A percentile compares a stretch with the other conserved stretches of the same genome.
Evolutionary conservation across 2,888 invertebrate genomes (phyloP).

Genomic region (Hypsopygia costalis): DNA sequence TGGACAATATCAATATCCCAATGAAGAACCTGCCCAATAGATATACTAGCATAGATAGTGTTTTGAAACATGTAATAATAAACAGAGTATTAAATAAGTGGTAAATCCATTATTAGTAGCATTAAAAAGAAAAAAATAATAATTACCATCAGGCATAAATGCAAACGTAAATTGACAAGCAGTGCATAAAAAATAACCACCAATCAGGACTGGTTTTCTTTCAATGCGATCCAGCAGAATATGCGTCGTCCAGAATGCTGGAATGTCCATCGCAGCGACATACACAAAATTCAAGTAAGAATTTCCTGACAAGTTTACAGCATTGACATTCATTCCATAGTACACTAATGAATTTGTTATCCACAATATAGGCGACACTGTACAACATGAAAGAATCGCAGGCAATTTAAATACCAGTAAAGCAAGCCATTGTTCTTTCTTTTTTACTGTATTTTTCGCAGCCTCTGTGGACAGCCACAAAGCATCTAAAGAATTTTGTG

Average conservation of each 20-base stretch:
- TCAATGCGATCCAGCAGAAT: constrained; percentile 83
- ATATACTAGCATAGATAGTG: constrained; percentile 53
- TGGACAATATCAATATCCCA: constrained; percentile 82
- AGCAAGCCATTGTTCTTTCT: too few relatives aligned
- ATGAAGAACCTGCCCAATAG: constrained; percentile 84
- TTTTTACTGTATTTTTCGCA: constrained; percentile 43
- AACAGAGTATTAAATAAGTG: too few relatives aligned
- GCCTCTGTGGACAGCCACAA: constrained; percentile 55
- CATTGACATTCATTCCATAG: constrained; percentile 85
- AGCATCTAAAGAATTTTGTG: constrained; percentile 71
- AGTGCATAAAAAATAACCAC: constrained; percentile 82
- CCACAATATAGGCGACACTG: constrained; percentile 82
- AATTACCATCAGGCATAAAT: constrained; percentile 64
- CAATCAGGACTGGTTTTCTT: constrained; percentile 81
- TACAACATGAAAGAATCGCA: constrained; percentile 46
- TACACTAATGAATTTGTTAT: constrained; percentile 85
- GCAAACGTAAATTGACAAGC: constrained; percentile 81
- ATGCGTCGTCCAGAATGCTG: constrained; percentile 85
- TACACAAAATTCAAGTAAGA: constrained; percentile 84
- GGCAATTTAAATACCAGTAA: constrained; percentile 51
- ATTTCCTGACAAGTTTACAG: constrained; percentile 84
- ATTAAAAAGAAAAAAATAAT: too few relatives aligned
- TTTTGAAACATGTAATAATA: too few relatives aligned
- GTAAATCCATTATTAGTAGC: not conserved
- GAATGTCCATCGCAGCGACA: constrained; percentile 85